A percentile compares a stretch with the other conserved stretches of the same genome.
phyloP scores from a whole-genome alignment of 2,888 invertebrate genomes.

The Tiliacea aurago region DNA sequence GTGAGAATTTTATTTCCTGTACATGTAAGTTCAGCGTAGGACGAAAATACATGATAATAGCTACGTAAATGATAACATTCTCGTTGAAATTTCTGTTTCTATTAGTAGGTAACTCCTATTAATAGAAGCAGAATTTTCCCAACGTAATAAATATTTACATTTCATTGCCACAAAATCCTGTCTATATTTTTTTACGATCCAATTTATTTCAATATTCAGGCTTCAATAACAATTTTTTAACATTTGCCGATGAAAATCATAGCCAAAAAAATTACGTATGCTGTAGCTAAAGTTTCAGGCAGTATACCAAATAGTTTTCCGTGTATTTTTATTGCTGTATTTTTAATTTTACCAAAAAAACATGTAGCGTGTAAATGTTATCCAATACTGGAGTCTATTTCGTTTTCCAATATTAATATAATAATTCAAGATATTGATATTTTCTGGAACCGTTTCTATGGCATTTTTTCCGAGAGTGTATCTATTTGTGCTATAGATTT shows the following conservation, averaged over 20 bases:
- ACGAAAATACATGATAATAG: background rate
- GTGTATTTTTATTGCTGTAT: background rate
- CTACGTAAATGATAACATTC: background rate
- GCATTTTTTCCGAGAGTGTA: background rate
- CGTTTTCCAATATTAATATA: background rate
- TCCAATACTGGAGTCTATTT: background rate
- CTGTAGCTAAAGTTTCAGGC: constrained; percentile 7
- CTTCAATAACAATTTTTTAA: constrained; percentile 45
- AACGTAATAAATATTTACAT: constrained; percentile 13
- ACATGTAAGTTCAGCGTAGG: background rate
- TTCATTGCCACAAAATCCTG: constrained; percentile 19
- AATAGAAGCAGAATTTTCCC: background rate
- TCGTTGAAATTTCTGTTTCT: no score
- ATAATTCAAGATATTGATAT: background rate
- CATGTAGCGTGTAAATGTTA: background rate
- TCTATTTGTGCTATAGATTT: background rate
- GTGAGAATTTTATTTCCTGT: background rate
- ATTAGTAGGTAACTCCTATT: no score
- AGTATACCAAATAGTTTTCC: background rate
- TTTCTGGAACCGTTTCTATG: background rate
- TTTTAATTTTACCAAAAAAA: constrained; percentile 12
- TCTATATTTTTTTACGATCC: constrained; percentile 26
- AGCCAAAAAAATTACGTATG: background rate
- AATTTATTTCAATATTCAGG: constrained; percentile 44
- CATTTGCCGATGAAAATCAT: constrained; percentile 21